These are phyloP conservation scores for Penaeus vannamei DNA, from an alignment of 1,140 invertebrate genomes.

Conservation along the genomic window DNA sequence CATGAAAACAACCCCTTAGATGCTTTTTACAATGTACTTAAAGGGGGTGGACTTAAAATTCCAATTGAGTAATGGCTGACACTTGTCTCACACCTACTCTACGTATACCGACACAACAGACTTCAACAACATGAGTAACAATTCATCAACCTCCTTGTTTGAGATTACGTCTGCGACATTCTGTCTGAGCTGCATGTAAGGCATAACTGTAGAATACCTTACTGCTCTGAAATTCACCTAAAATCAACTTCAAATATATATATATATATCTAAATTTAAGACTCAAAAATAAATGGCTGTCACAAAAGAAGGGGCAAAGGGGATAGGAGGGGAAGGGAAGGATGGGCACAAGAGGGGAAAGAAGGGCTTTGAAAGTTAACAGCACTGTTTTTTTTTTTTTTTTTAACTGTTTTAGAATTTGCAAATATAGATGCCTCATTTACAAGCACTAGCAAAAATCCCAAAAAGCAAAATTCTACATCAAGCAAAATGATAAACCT, in stretches of 20 bases:
- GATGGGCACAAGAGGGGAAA: too few species aligned
- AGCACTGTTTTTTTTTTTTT: too few species aligned
- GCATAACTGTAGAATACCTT: not conserved
- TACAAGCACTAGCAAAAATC: constrained; percentile 19
- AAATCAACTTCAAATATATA: too few species aligned
- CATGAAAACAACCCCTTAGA: too few species aligned
- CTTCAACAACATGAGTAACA: constrained; percentile 48
- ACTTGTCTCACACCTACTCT: constrained; percentile 36
- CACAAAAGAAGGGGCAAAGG: too few species aligned
- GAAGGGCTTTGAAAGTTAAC: too few species aligned
- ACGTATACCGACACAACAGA: constrained; percentile 50
- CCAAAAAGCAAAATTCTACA: constrained; percentile 40
- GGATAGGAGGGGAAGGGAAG: too few species aligned
- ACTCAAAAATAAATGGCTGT: too few species aligned
- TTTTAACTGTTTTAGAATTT: too few species aligned
- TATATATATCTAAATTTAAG: too few species aligned
- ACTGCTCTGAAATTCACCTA: too few species aligned
- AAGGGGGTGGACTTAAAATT: not conserved
- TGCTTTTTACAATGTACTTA: too few species aligned
- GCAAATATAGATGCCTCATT: constrained; percentile 17
- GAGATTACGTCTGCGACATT: constrained; percentile 31
- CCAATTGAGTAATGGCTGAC: constrained; percentile 30
- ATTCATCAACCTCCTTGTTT: constrained; percentile 30
- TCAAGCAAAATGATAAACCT: constrained; percentile 23
- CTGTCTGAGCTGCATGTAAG: not conserved